Evolutionary conservation across 2,888 invertebrate genomes (phyloP).

Genomic region (Chymomyza procnemis): DNA sequence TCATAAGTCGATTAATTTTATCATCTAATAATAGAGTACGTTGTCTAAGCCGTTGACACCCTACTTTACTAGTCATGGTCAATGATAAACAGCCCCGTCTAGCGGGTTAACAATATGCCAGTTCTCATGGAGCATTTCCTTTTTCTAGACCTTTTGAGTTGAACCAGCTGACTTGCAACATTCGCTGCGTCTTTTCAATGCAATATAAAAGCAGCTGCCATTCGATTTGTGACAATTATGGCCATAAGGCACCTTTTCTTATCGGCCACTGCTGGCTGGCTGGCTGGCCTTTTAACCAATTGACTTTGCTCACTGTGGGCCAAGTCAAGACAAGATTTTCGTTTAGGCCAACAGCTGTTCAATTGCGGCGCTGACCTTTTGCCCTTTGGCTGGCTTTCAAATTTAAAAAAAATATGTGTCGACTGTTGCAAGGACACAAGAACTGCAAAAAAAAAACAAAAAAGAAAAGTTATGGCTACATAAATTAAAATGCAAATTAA

Average conservation of each 20-base stretch:
- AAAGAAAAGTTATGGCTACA: constrained; percentile 59
- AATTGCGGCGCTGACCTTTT: neutral
- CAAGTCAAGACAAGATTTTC: neutral
- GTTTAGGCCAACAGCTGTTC: neutral
- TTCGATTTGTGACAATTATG: neutral
- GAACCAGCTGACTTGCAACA: neutral
- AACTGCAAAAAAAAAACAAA: constrained; percentile 17
- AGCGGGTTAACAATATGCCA: neutral
- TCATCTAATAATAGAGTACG: neutral
- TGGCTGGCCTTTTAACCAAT: neutral
- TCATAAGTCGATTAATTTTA: neutral
- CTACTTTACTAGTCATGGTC: neutral
- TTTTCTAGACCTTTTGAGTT: neutral
- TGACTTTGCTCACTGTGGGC: neutral
- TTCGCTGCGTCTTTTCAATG: neutral
- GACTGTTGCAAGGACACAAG: neutral
- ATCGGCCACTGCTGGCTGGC: neutral
- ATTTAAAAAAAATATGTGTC: neutral
- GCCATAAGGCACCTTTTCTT: neutral
- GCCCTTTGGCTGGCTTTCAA: neutral
- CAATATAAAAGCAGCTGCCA: neutral
- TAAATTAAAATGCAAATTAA: constrained; percentile 69
- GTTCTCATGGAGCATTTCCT: neutral
- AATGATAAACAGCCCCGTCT: neutral
- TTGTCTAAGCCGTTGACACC: neutral